Base-by-base conservation (phyloP, 2,888 invertebrate genomes). In the Calliopum simillimum region DNA sequence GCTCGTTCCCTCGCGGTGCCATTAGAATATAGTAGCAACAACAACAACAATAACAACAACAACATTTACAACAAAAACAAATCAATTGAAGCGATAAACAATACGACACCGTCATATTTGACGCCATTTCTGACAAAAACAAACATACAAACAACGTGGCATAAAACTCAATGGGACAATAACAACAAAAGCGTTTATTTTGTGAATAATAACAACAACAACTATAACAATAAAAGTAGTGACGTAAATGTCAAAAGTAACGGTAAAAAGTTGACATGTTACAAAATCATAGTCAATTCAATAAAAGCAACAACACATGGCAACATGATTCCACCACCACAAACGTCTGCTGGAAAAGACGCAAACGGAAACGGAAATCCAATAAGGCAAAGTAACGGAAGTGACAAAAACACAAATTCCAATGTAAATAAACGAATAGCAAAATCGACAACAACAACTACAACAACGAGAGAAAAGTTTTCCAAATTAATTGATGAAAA, bases 1-100 rank as follows among this genome's bases (percentile, higher is more conserved):
- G 81, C 80, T 79, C 79, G 79, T 79, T 80, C 84, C 84, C 84
- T 84, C 84, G 85, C 85, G 84, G 85, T 84, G 83, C 84, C 85
- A 76, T 77, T 79, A 66, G 78, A 77, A 75, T 71, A 23, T 19
- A 75, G 69, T 53, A 56, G 69, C 67, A 67, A 59, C 43, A 46
- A n/a, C 61, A 14, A 59, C 44, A 62, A 56, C 69, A 64, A 46
- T 55, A 55, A 55, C 25, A 64, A n/a, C 62, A 69, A 23, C 67
- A 71, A 25, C 73, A 72, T 2, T 8, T 33, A 8, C 68, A 46
- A 13, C 63, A 61, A 4, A 41, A 66, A 12, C 61, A 66, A 43
- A 23, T 73, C 1, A 46, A 70, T 8, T 47, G 16, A 43, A 33
- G 12, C 33, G 13, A 46, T 56, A 19, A 63, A 65, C 64, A 47